Evolutionary conservation across 2,888 invertebrate genomes (phyloP).

Genomic region (Sisyra nigra): DNA sequence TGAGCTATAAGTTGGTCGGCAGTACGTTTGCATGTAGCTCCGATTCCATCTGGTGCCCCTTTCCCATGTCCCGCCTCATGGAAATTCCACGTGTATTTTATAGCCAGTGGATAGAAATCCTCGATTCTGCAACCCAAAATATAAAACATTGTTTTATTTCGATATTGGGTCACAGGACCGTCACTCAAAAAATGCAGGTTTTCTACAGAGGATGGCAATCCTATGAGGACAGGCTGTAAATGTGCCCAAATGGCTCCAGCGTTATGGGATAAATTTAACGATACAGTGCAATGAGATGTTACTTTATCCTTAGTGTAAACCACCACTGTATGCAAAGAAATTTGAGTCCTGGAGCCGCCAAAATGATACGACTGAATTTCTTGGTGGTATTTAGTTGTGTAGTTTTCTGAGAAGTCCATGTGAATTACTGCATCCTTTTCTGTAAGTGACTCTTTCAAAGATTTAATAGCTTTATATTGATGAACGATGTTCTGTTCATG

Average conservation of each 20-base stretch:
- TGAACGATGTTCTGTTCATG: constrained; percentile 11
- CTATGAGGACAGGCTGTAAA: constrained; percentile 15
- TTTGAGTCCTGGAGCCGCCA: constrained; percentile 11
- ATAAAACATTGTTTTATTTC: constrained; percentile 16
- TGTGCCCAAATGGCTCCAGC: constrained; percentile 18
- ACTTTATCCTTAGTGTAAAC: constrained; percentile 11
- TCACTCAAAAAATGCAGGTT: constrained; percentile 20
- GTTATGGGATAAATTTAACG: constrained; percentile 17
- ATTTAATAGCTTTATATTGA: constrained; percentile 11
- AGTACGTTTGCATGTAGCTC: constrained; percentile 20
- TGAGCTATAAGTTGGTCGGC: constrained; percentile 18
- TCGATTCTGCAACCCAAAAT: constrained; percentile 16
- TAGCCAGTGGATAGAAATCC: constrained; percentile 15
- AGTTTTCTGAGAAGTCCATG: constrained; percentile 11
- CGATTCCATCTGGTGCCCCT: constrained; percentile 20
- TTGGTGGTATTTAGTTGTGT: constrained; percentile 9
- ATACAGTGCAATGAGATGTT: constrained; percentile 17
- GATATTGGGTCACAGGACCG: constrained; percentile 17
- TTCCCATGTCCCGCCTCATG: constrained; percentile 19
- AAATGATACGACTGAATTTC: constrained; percentile 12
- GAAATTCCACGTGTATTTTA: constrained; percentile 17
- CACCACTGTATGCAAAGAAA: constrained; percentile 12
- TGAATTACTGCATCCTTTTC: constrained; percentile 11
- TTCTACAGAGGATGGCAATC: constrained; percentile 14
- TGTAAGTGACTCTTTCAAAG: constrained; percentile 10